Percentiles rank a stretch among this genome's conserved stretches.
These are phyloP conservation scores for Bombus superbus DNA, from an alignment of 1,140 invertebrate genomes.

Conservation along the genomic window DNA sequence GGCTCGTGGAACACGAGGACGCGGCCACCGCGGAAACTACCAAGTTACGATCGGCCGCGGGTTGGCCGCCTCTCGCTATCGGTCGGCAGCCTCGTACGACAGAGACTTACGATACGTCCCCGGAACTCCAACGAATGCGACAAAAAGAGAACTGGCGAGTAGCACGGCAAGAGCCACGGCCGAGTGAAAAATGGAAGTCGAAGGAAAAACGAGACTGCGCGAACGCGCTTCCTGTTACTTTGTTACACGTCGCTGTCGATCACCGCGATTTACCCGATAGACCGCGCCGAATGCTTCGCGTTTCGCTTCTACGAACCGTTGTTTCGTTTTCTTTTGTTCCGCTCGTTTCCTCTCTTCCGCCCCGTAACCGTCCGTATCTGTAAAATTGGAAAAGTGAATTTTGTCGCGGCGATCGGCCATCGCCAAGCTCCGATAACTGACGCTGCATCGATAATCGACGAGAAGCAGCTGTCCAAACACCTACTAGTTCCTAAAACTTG, in stretches of 20 bases:
- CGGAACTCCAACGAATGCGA: slow-evolving; percentile 57
- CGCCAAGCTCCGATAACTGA: no score
- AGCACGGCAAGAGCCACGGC: slow-evolving; percentile 42
- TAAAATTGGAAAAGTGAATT: background rate
- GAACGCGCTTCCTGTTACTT: slow-evolving; percentile 40
- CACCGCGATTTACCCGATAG: background rate
- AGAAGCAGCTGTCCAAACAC: no score
- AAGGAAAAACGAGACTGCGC: slow-evolving; percentile 35
- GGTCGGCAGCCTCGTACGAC: background rate
- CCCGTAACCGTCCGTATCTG: background rate
- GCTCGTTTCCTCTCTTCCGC: background rate
- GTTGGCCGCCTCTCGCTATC: slow-evolving; percentile 18
- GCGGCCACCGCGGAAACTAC: slow-evolving; percentile 63
- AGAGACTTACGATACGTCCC: slow-evolving; percentile 54
- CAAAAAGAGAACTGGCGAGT: slow-evolving; percentile 50
- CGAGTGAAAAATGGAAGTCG: slow-evolving; percentile 44
- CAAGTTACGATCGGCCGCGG: slow-evolving; percentile 54
- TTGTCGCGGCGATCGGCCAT: background rate
- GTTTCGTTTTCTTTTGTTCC: background rate
- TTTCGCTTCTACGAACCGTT: background rate
- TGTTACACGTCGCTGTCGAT: slow-evolving; percentile 16
- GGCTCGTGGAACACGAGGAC: slow-evolving; percentile 66
- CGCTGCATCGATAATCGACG: no score
- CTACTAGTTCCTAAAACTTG: no score
- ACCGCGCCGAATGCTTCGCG: background rate